phyloP scores from a whole-genome alignment of 2,797 vertebrate genomes.

The Danio tinwini region DNA sequence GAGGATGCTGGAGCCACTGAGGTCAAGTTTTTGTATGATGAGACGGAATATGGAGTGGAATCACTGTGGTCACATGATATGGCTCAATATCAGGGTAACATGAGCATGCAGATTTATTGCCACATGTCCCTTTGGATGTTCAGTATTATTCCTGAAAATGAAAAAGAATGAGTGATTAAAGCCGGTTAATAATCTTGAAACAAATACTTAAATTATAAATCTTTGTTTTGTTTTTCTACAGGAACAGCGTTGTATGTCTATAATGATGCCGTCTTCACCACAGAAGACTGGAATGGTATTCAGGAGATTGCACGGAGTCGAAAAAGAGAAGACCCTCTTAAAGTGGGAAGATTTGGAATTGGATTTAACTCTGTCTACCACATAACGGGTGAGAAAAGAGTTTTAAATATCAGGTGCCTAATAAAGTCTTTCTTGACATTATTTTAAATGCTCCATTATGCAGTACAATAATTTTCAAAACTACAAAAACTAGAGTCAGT shows the following conservation, averaged over 20 bases:
- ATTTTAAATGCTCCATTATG: not conserved
- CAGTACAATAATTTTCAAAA: not conserved
- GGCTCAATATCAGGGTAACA: constrained; percentile 93
- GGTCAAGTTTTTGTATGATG: constrained; percentile 95
- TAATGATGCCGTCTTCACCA: constrained; percentile 93
- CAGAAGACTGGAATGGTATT: constrained; percentile 97
- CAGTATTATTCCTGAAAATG: not conserved
- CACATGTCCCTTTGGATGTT: not conserved
- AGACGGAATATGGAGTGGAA: constrained; percentile 93
- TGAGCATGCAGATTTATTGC: not conserved
- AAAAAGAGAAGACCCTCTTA: constrained; percentile 96
- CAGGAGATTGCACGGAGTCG: constrained; percentile 98
- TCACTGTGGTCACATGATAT: constrained; percentile 94
- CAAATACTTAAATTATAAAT: not conserved
- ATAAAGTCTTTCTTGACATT: not conserved
- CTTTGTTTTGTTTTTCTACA: constrained; percentile 61
- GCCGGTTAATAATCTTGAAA: not conserved
- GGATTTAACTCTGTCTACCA: constrained; percentile 99
- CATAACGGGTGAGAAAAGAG: constrained; percentile 86
- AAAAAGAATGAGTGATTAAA: not conserved
- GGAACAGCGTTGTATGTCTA: constrained; percentile 93
- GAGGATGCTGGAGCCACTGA: constrained; percentile 98
- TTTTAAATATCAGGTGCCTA: not conserved
- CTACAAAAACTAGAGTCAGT: not conserved
- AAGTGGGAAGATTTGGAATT: constrained; percentile 98